Evolutionary conservation across 1,140 invertebrate genomes (phyloP).

Genomic region (Agrypnia vestita): DNA sequence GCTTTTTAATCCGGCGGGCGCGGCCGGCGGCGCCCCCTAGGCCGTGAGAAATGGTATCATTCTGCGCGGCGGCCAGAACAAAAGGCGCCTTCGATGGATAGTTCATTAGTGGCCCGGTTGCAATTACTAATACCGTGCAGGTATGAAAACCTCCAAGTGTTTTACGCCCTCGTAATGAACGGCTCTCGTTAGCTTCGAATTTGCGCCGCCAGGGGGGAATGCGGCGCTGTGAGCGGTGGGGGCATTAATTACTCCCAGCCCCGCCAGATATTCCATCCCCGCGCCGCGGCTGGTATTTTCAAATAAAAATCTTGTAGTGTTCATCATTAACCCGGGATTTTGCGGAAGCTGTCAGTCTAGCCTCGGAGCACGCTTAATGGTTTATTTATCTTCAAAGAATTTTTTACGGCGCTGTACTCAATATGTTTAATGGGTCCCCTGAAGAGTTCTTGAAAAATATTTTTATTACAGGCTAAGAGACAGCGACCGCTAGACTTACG

Average conservation of each 20-base stretch:
- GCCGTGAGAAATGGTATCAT: conserved; percentile 7
- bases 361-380: too few relatives aligned
- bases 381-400: too few relatives aligned
- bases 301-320: too few relatives aligned
- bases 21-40: not conserved
- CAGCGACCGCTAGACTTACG: too few relatives aligned
- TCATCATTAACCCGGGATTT: too few relatives aligned
- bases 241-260: conserved; percentile 9
- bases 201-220: conserved; percentile 31
- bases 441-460: too few relatives aligned
- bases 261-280: conserved; percentile 2
- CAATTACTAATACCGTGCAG: conserved; percentile 21
- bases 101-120: not conserved
- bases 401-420: too few relatives aligned
- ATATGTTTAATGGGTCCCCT: too few relatives aligned
- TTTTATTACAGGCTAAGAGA: too few relatives aligned
- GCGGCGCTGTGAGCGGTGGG: conserved; percentile 18
- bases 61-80: not conserved
- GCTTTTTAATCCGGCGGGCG: too few relatives aligned
- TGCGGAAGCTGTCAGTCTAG: too few relatives aligned
- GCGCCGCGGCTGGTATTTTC: too few relatives aligned
- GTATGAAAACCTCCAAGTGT: conserved; percentile 17
- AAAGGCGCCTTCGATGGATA: conserved; percentile 10
- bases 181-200: conserved; percentile 36
- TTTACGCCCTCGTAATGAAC: conserved; percentile 26